Evolutionary conservation across 2,888 invertebrate species (phyloP).

Genomic region (Criorhina ranunculi): DNA sequence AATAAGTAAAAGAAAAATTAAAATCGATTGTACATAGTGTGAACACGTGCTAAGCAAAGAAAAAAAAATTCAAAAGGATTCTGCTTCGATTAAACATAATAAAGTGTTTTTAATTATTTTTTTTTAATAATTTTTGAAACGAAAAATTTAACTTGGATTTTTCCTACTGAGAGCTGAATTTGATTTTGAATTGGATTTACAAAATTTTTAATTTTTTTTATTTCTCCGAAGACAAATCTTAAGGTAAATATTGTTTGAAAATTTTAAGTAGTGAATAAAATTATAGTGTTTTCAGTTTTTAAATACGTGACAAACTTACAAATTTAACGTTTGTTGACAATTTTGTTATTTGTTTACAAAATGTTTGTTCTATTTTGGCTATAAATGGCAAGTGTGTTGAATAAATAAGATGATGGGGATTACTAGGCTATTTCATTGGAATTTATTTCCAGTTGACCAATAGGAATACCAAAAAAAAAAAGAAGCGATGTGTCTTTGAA

Average conservation of each 20-base stretch:
- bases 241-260: conserved; percentile 49
- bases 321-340: conserved; percentile 26
- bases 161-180: conserved; percentile 11
- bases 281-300: conserved; percentile 2
- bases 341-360: conserved; percentile 41
- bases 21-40: conserved; percentile 38
- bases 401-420: conserved; percentile 20
- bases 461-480: not conserved
- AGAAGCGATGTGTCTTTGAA: no score
- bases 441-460: conserved; percentile 7
- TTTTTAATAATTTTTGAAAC: conserved; percentile 42
- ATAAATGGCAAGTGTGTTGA: conserved; percentile 40
- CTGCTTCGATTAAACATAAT: conserved; percentile 26
- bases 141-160: conserved; percentile 47
- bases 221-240: conserved; percentile 51
- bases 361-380: conserved; percentile 23
- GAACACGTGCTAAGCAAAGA: conserved; percentile 55
- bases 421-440: not conserved
- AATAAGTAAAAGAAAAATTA: not conserved
- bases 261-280: not conserved
- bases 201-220: conserved; percentile 23
- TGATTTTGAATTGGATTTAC: conserved; percentile 50
- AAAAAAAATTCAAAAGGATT: conserved; percentile 32
- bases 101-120: conserved; percentile 40
- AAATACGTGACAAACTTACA: conserved; percentile 9